phyloP scores from a whole-genome alignment of 1,140 invertebrate species.

The Eueides isabella region DNA sequence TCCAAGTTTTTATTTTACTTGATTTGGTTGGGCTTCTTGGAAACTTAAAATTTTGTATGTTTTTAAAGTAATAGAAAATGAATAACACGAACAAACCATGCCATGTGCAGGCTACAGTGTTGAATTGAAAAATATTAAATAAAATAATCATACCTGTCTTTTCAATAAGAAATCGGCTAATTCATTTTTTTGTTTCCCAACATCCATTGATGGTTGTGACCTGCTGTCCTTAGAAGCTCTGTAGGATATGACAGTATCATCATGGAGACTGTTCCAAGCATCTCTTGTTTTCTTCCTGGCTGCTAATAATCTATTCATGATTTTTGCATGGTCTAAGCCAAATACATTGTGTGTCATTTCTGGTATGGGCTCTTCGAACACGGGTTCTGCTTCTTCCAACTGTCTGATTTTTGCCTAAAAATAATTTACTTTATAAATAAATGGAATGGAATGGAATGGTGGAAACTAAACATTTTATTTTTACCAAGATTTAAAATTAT shows the following conservation, averaged over 20 bases:
- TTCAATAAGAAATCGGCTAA: constrained; percentile 69
- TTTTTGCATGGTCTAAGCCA: constrained; percentile 85
- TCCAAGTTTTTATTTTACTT: too few species aligned
- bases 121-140: too few species aligned
- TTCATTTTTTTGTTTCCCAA: constrained; percentile 59
- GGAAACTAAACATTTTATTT: too few species aligned
- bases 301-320: constrained; percentile 83
- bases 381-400: constrained; percentile 61
- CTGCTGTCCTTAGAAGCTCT: constrained; percentile 28
- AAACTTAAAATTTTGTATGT: too few species aligned
- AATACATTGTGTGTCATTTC: constrained; percentile 88
- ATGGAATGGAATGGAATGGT: too few species aligned
- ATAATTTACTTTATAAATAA: constrained; percentile 22
- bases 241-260: constrained; percentile 60
- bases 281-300: constrained; percentile 79
- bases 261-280: constrained; percentile 73
- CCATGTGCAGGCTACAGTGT: too few species aligned
- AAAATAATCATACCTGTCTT: constrained; percentile 57
- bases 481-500: too few species aligned
- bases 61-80: too few species aligned
- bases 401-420: constrained; percentile 78
- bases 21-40: too few species aligned
- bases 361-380: constrained; percentile 73
- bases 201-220: constrained; percentile 41
- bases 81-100: too few species aligned